These are phyloP conservation scores for Psammodynastes pulverulentus DNA, from an alignment of 2,113 vertebrate genomes.

Conservation along the genomic window DNA sequence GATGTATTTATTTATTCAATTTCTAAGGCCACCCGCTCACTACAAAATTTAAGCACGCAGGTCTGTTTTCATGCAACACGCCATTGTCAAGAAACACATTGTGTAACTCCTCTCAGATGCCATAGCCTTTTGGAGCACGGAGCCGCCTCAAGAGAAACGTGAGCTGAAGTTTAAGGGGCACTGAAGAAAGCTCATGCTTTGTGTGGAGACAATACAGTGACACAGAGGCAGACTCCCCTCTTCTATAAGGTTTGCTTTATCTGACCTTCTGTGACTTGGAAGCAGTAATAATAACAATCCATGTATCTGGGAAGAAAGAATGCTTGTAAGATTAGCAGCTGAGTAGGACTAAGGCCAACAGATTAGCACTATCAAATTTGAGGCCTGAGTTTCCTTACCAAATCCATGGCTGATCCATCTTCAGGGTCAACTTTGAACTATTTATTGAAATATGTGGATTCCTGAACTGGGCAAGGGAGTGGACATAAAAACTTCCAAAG, in stretches of 20 bases:
- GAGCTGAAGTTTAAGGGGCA: neutral
- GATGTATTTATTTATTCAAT: neutral
- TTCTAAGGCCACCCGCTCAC: neutral
- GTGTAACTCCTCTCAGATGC: neutral
- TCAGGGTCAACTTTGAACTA: neutral
- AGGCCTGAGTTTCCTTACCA: neutral
- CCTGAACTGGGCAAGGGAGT: neutral
- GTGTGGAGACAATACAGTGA: neutral
- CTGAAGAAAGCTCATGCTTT: neutral
- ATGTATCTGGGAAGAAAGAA: neutral
- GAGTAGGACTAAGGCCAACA: neutral
- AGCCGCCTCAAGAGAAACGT: neutral
- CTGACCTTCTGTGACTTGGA: neutral
- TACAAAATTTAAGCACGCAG: neutral
- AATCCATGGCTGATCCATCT: neutral
- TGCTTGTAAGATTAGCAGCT: neutral
- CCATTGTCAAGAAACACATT: neutral
- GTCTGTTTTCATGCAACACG: neutral
- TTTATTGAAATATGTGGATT: neutral
- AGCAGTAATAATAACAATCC: neutral
- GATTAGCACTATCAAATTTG: neutral
- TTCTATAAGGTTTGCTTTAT: neutral
- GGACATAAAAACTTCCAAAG: neutral
- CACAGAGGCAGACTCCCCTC: neutral
- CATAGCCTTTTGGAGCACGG: neutral